These are phyloP conservation scores for Griposia aprilina DNA, from an alignment of 2,888 invertebrate species.

Conservation along the genomic window DNA sequence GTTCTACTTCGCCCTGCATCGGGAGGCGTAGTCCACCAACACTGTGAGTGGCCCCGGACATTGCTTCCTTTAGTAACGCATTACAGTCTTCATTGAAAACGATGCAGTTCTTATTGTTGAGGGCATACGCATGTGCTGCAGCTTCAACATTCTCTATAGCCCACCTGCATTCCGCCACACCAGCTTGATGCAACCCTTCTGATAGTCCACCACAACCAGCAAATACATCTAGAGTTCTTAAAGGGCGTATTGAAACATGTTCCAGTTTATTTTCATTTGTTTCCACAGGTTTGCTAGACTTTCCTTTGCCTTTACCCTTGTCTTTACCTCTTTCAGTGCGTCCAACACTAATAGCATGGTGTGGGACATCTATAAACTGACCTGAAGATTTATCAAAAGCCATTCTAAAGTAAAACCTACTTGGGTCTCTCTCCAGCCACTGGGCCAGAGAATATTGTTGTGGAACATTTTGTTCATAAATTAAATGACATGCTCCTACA, in stretches of 20 bases:
- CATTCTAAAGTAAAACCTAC: slow-evolving; percentile 94
- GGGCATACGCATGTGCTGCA: slow-evolving; percentile 94
- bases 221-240: slow-evolving; percentile 95
- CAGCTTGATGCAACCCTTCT: slow-evolving; percentile 93
- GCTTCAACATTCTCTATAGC: slow-evolving; percentile 95
- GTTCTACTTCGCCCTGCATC: slow-evolving; percentile 94
- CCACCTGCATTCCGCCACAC: slow-evolving; percentile 93
- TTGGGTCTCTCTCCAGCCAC: slow-evolving; percentile 92
- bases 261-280: slow-evolving; percentile 73
- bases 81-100: slow-evolving; percentile 97
- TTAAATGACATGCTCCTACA: slow-evolving; percentile 93
- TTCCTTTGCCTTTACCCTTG: slow-evolving; percentile 93
- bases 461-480: slow-evolving; percentile 91
- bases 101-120: slow-evolving; percentile 93
- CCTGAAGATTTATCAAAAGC: slow-evolving; percentile 91
- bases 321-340: slow-evolving; percentile 91
- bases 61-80: slow-evolving; percentile 92
- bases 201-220: slow-evolving; percentile 96
- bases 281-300: slow-evolving; percentile 85
- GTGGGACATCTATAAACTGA: slow-evolving; percentile 91
- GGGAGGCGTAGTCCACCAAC: slow-evolving; percentile 91
- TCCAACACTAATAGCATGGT: slow-evolving; percentile 90
- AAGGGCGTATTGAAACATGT: slow-evolving; percentile 82
- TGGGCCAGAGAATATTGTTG: slow-evolving; percentile 88
- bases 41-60: slow-evolving; percentile 91